A percentile compares a stretch with the other conserved stretches of the same genome.
Evolutionary conservation across 2,113 vertebrate genomes (phyloP).

Genomic region (Oryzias woworae): DNA sequence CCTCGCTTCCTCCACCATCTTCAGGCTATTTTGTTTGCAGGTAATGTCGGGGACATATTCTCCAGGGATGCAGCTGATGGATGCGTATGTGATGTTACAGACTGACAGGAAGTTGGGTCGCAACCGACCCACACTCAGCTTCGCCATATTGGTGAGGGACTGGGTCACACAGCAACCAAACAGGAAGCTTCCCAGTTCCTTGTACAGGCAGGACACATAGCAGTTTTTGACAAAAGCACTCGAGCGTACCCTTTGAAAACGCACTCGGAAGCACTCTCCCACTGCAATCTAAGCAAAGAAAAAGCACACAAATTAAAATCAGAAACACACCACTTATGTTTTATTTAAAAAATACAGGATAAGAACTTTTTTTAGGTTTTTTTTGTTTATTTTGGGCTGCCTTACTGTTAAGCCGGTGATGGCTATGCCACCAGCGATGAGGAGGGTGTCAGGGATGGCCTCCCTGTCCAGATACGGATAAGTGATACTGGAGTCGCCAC

Average conservation of each 20-base stretch:
- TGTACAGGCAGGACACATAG: constrained; percentile 78
- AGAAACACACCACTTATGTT: not conserved
- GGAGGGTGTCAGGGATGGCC: constrained; percentile 72
- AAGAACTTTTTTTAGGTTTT: not conserved
- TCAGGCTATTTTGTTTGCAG: constrained; percentile 48
- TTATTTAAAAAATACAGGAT: not conserved
- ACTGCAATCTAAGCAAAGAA: constrained; percentile 70
- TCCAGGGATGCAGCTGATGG: constrained; percentile 61
- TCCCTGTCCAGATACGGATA: constrained; percentile 68
- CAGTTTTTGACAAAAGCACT: constrained; percentile 66
- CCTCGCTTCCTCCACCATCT: constrained; percentile 76
- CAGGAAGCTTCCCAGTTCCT: constrained; percentile 84
- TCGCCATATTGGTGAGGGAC: constrained; percentile 83
- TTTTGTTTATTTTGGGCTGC: not conserved
- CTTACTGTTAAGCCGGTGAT: constrained; percentile 76
- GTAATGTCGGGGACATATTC: constrained; percentile 61
- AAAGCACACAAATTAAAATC: constrained; percentile 1
- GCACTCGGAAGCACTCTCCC: constrained; percentile 75
- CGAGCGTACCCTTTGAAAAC: constrained; percentile 55
- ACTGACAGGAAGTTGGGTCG: constrained; percentile 78
- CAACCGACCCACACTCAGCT: constrained; percentile 78
- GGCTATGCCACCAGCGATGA: constrained; percentile 76
- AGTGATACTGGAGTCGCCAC: constrained; percentile 77
- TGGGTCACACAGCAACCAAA: constrained; percentile 81
- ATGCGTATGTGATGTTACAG: constrained; percentile 73